Conservation (phyloP, 2,888 invertebrate species). For the Pecten maximus region DNA sequence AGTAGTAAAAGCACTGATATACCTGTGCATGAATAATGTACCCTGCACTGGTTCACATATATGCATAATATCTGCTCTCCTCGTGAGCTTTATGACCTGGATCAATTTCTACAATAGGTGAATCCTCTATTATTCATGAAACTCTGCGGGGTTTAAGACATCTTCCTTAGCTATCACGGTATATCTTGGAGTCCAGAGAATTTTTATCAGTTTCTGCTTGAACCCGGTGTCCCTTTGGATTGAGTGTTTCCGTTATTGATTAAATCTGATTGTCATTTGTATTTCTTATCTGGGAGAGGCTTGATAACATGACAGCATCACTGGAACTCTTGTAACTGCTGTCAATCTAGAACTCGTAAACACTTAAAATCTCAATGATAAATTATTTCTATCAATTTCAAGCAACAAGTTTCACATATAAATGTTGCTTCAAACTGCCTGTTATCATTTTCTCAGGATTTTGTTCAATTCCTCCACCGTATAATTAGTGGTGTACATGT, state of each 20-base stretch:
- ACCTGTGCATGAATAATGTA: slow-evolving; percentile 23
- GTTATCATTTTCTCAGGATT: too few species aligned
- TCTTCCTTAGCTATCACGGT: not conserved
- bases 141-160: not conserved
- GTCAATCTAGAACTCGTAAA: not conserved
- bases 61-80: not conserved
- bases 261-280: slow-evolving; percentile 13
- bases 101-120: not conserved
- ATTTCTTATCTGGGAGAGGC: not conserved
- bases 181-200: not conserved
- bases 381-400: not conserved
- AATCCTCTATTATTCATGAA: slow-evolving; percentile 4
- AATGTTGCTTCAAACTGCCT: too few species aligned
- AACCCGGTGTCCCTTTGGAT: not conserved
- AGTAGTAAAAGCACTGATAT: not conserved
- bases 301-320: slow-evolving; percentile 28
- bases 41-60: not conserved
- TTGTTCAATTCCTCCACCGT: too few species aligned
- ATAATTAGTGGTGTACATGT: too few species aligned
- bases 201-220: not conserved
- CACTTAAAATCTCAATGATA: not conserved
- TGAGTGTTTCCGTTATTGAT: slow-evolving; percentile 25
- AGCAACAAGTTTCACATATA: not conserved
- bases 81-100: not conserved
- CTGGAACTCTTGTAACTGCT: not conserved